These are phyloP conservation scores for Lycaena phlaeas DNA, from an alignment of 2,888 invertebrate species.

Conservation along the genomic window DNA sequence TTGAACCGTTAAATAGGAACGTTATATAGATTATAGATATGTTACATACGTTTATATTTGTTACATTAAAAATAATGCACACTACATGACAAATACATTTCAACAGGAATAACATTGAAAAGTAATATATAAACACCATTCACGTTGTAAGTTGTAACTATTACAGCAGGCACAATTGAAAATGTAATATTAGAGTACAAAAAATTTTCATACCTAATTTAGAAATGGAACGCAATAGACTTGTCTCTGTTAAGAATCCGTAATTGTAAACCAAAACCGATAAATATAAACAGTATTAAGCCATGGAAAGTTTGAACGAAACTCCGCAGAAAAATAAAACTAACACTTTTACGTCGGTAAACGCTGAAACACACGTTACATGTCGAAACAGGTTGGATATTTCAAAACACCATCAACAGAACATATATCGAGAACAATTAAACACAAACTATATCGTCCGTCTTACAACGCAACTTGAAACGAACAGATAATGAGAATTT, in stretches of 20 bases:
- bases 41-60: not conserved
- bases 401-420: conserved; percentile 2
- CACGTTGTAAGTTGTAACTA: no score
- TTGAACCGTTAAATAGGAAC: conserved; percentile 6
- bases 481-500: conserved; percentile 22
- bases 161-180: no score
- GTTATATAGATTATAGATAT: no score
- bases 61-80: not conserved
- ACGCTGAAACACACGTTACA: conserved; percentile 1
- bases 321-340: not conserved
- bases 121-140: no score
- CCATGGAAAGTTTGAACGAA: conserved; percentile 1
- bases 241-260: not conserved
- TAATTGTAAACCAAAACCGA: not conserved
- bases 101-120: no score
- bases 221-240: not conserved
- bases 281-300: not conserved
- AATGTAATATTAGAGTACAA: no score
- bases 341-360: conserved; percentile 1
- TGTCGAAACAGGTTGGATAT: not conserved
- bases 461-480: conserved; percentile 16
- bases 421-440: conserved; percentile 6
- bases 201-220: no score
- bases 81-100: no score
- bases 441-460: conserved; percentile 14